phyloP scores from a whole-genome alignment of 2,888 invertebrate species.

The Meghimatium bilineatum region DNA sequence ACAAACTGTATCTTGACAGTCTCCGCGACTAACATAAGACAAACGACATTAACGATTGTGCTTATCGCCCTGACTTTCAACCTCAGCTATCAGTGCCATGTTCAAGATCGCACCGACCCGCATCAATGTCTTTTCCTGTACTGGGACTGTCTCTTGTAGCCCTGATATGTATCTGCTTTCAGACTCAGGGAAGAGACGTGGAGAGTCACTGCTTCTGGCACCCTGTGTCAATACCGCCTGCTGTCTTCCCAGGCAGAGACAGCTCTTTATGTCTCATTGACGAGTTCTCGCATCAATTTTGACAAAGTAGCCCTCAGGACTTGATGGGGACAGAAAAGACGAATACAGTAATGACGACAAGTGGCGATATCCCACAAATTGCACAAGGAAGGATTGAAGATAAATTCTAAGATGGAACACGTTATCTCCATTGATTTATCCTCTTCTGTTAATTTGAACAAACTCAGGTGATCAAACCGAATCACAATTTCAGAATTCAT shows the following conservation, averaged over 20 bases:
- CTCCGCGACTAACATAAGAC: no score
- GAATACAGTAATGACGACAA: neutral
- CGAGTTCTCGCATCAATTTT: constrained; percentile 14
- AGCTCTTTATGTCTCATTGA: constrained; percentile 1
- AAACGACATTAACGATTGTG: neutral
- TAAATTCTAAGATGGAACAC: no score
- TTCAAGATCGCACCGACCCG: neutral
- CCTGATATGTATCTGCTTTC: constrained; percentile 9
- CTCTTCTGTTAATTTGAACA: no score
- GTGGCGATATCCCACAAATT: neutral
- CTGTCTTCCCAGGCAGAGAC: constrained; percentile 11
- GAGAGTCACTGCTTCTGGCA: neutral
- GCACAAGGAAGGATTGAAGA: neutral
- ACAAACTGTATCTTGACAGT: no score
- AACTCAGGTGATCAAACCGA: no score
- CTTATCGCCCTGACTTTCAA: neutral
- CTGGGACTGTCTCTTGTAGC: neutral
- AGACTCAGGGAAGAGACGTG: neutral
- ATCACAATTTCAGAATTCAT: no score
- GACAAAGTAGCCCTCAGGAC: constrained; percentile 10
- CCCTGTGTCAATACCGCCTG: constrained; percentile 24
- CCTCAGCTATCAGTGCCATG: neutral
- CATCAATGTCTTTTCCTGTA: constrained; percentile 7
- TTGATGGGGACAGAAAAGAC: neutral
- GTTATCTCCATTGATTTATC: no score